These are phyloP conservation scores for Camponotus floridanus DNA, from an alignment of 1,140 invertebrate genomes.

Conservation along the genomic window DNA sequence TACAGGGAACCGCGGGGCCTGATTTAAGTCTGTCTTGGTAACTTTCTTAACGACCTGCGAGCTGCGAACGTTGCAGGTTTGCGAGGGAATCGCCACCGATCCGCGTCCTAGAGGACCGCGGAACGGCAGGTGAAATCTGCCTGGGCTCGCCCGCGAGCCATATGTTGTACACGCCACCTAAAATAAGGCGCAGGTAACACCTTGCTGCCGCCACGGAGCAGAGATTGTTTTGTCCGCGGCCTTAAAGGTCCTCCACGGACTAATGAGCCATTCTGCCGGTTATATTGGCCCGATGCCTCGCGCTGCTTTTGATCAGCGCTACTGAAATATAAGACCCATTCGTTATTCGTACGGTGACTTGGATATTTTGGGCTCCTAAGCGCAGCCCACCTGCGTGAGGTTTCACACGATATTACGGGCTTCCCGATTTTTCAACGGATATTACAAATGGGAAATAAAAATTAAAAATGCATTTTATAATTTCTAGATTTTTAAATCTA, in stretches of 20 bases:
- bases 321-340: slow-evolving; percentile 62
- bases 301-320: slow-evolving; percentile 59
- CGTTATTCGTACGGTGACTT: slow-evolving; percentile 46
- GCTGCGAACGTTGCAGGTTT: slow-evolving; percentile 9
- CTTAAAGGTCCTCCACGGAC: slow-evolving; percentile 70
- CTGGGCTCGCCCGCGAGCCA: slow-evolving; percentile 71
- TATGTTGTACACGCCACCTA: slow-evolving; percentile 77
- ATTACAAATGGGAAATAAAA: not conserved
- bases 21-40: slow-evolving; percentile 41
- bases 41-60: slow-evolving; percentile 17
- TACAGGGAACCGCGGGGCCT: slow-evolving; percentile 40
- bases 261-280: slow-evolving; percentile 74
- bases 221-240: slow-evolving; percentile 79
- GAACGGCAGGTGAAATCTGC: slow-evolving; percentile 77
- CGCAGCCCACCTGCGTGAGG: slow-evolving; percentile 9
- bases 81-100: slow-evolving; percentile 46
- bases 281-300: slow-evolving; percentile 62
- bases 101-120: slow-evolving; percentile 28
- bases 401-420: not conserved
- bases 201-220: slow-evolving; percentile 71
- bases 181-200: slow-evolving; percentile 75
- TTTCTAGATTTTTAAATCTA: slow-evolving; percentile 2
- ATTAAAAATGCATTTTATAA: not conserved
- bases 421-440: not conserved
- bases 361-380: slow-evolving; percentile 37